Evolutionary conservation across 1,140 invertebrate species (phyloP).

Genomic region (Trypoxylus dichotomus): DNA sequence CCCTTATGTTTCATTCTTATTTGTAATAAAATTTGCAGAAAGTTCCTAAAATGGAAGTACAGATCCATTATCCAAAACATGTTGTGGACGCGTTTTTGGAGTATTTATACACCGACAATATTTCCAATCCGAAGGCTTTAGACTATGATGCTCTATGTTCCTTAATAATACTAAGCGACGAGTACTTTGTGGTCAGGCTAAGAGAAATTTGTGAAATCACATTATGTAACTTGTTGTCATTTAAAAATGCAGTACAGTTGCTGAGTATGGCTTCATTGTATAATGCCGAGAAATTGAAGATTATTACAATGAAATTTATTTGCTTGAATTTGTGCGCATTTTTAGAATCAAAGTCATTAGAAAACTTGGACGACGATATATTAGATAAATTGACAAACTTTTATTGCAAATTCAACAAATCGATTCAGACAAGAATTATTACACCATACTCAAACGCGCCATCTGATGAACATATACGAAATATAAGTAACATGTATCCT

Average conservation of each 20-base stretch:
- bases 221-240: conserved; percentile 61
- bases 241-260: conserved; percentile 71
- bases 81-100: conserved; percentile 64
- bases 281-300: conserved; percentile 68
- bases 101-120: conserved; percentile 69
- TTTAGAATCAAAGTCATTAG: conserved; percentile 65
- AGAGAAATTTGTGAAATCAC: conserved; percentile 69
- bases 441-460: conserved; percentile 64
- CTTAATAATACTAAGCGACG: conserved; percentile 69
- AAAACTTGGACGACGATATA: conserved; percentile 60
- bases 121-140: conserved; percentile 57
- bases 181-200: conserved; percentile 66
- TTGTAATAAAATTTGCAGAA: conserved; percentile 37
- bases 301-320: conserved; percentile 71
- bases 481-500: conserved; percentile 54
- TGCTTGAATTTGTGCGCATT: conserved; percentile 66
- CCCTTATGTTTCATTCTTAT: not conserved
- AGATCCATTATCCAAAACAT: conserved; percentile 42
- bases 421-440: conserved; percentile 60
- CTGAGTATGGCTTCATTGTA: conserved; percentile 69
- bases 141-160: conserved; percentile 66
- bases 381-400: conserved; percentile 64
- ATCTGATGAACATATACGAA: conserved; percentile 58
- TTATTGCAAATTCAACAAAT: conserved; percentile 58
- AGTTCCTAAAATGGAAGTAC: conserved; percentile 35